Evolutionary conservation across 2,888 invertebrate genomes (phyloP), one percentile per base, ranked within the genome.

Genomic region (Pecten maximus): DNA sequence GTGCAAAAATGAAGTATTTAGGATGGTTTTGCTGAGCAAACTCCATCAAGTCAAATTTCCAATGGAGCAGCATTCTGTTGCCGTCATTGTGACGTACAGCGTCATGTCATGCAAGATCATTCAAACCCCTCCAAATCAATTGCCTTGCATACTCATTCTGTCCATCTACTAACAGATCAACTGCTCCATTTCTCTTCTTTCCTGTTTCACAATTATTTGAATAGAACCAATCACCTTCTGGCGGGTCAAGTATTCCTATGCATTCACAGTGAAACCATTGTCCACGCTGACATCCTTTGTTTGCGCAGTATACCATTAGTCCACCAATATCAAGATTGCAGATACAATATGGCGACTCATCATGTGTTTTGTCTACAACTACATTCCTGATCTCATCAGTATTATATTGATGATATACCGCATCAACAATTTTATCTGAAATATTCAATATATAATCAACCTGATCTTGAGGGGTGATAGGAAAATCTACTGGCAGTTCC

Each of bases 71-170:
- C 54, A 91, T 90, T 87, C 90, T 74, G 4, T 23, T 40, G 16
- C 90, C 91, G 90, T 91, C 91, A 88, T 91, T 91, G 87, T 91
- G 90, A 40, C 86, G 88, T 8, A 89, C 88, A 28, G 91, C 90
- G 88, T 91, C 90, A 90, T 90, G 90, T 2, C 74, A 19, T n/a
- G 88, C 90, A 23, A 88, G 88, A 48, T 91, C 88, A n/a, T 89
- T 89, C 4, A 91, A 40, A 16, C 91, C 89, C 19, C 88, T 87
- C 90, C 88, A 90, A 28, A 90, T n/a, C 23, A 91, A 40, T 40
- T 40, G 10, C 23, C 87, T 74, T 6, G 74, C 88, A 88, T 90
- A 87, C 88, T 91, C 91, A 23, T 87, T 87, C 44, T 87, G 89
- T 15, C 23, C 0, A 39, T 89, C 90, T 40, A n/a, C 48, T 28